These are phyloP conservation scores for Anagyrus pseudococci DNA, from an alignment of 2,888 invertebrate genomes.

Conservation along the genomic window DNA sequence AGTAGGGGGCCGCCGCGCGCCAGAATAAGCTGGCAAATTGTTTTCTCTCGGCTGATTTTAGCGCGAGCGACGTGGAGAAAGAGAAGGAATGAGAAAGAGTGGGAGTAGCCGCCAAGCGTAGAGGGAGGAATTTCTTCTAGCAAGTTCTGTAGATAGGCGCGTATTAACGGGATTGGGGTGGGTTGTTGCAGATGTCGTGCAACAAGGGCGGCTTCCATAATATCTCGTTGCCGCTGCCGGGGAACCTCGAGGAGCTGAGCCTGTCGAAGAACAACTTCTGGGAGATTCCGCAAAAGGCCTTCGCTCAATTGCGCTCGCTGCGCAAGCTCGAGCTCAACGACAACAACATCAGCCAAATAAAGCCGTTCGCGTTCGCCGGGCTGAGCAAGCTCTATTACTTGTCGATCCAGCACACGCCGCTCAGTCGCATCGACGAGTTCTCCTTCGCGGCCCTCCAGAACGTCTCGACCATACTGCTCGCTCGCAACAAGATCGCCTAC, in stretches of 20 bases:
- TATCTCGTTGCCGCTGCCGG: slow-evolving; percentile 79
- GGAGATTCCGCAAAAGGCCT: slow-evolving; percentile 81
- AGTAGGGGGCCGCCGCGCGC: too few relatives aligned
- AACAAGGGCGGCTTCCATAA: slow-evolving; percentile 83
- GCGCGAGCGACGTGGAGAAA: too few relatives aligned
- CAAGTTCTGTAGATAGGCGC: too few relatives aligned
- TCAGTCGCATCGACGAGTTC: slow-evolving; percentile 80
- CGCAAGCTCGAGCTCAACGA: slow-evolving; percentile 85
- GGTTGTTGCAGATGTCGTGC: slow-evolving; percentile 81
- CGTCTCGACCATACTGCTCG: slow-evolving; percentile 74
- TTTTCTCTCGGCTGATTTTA: too few relatives aligned
- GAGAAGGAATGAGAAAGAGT: too few relatives aligned
- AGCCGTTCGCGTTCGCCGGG: slow-evolving; percentile 86
- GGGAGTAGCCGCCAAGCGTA: too few relatives aligned
- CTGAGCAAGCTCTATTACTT: slow-evolving; percentile 78
- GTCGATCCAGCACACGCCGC: slow-evolving; percentile 85
- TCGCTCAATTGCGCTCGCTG: slow-evolving; percentile 79
- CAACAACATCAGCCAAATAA: slow-evolving; percentile 84
- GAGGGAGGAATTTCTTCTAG: too few relatives aligned
- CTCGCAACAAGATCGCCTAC: slow-evolving; percentile 74
- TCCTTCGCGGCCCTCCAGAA: slow-evolving; percentile 86
- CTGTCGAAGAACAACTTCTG: slow-evolving; percentile 86
- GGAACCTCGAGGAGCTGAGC: slow-evolving; percentile 83
- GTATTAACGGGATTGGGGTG: too few relatives aligned
- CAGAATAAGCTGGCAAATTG: too few relatives aligned